These are phyloP conservation scores for human DNA, from an alignment of 2,113 vertebrate genomes.

Conservation along the genomic window DNA sequence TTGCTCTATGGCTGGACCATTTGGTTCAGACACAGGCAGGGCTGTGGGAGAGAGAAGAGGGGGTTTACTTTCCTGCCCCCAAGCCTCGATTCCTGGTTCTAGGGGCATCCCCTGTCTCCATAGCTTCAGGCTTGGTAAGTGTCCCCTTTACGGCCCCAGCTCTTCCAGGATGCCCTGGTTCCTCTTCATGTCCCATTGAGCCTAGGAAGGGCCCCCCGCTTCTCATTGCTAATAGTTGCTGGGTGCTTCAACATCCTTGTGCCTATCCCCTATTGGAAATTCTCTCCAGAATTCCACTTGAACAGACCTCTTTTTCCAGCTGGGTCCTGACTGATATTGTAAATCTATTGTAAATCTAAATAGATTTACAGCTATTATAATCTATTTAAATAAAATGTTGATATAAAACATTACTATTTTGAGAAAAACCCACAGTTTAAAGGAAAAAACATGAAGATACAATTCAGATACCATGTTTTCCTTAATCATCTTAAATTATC, in stretches of 20 bases:
- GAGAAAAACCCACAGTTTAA: neutral
- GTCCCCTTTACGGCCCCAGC: accelerated
- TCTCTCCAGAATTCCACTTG: neutral
- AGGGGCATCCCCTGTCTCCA: accelerated
- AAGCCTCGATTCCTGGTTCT: neutral
- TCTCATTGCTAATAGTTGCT: no score
- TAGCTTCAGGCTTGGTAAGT: accelerated
- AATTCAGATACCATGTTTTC: neutral
- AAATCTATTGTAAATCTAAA: neutral
- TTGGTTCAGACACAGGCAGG: neutral
- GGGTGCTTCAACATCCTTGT: accelerated
- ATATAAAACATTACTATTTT: neutral
- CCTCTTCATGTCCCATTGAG: neutral
- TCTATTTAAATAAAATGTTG: neutral
- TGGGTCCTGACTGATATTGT: neutral
- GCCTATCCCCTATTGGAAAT: no score
- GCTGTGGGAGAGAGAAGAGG: neutral
- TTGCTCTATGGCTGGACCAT: accelerated
- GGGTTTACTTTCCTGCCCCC: no score
- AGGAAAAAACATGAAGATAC: neutral
- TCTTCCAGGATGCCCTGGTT: neutral
- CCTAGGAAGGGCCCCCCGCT: neutral
- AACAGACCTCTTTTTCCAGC: neutral
- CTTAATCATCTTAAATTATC: neutral
- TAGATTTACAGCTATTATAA: no score